Evolutionary conservation across 2,888 invertebrate genomes (phyloP).

Genomic region (Scaptomyza cyrtandrae): DNA sequence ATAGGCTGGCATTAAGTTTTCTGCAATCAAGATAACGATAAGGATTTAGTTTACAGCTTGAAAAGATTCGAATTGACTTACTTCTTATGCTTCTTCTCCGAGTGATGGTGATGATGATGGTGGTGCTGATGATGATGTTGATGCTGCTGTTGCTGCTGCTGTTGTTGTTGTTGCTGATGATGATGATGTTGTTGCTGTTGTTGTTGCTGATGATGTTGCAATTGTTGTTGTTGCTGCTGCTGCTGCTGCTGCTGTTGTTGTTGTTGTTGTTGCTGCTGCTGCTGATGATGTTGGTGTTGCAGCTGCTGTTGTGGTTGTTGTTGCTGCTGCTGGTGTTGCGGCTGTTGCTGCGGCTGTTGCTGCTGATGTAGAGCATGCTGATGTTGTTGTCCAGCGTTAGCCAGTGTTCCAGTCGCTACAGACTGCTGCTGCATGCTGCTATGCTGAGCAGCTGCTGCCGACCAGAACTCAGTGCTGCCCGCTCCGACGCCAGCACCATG

Average conservation of each 20-base stretch:
- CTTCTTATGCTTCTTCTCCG: conserved; percentile 81
- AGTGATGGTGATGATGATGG: conserved; percentile 60
- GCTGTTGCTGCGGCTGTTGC: conserved; percentile 73
- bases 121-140: conserved; percentile 77
- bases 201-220: conserved; percentile 62
- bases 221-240: conserved; percentile 82
- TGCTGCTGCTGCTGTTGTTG: conserved; percentile 66
- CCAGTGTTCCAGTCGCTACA: conserved; percentile 78
- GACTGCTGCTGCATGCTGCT: conserved; percentile 87
- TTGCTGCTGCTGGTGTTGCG: conserved; percentile 57
- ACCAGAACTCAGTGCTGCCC: conserved; percentile 88
- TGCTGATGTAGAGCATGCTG: conserved; percentile 76
- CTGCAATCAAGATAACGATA: conserved; percentile 43
- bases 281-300: conserved; percentile 74
- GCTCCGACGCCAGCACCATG: conserved; percentile 87
- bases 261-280: conserved; percentile 20
- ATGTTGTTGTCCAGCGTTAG: conserved; percentile 85
- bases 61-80: conserved; percentile 27
- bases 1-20: conserved; percentile 64
- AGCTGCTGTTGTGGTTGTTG: conserved; percentile 62
- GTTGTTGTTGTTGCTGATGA: conserved; percentile 75
- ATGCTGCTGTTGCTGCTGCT: background rate
- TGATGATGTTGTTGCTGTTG: conserved; percentile 74
- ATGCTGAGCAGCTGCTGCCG: conserved; percentile 87
- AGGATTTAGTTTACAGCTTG: background rate